phyloP scores from a whole-genome alignment of 2,888 invertebrate genomes.

The Pilophorus perplexus region DNA sequence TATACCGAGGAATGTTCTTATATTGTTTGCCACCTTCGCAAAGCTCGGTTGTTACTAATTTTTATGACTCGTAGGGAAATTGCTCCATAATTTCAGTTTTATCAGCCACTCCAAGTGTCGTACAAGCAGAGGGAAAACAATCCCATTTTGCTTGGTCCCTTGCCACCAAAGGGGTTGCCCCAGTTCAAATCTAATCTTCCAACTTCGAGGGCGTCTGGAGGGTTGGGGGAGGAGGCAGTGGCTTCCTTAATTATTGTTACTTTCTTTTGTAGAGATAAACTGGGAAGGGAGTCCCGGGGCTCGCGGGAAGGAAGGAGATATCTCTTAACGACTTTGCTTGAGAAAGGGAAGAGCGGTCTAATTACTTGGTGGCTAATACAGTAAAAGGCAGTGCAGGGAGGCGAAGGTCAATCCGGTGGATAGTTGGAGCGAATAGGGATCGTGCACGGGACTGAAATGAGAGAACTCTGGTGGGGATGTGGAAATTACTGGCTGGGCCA shows the following conservation, averaged over 20 bases:
- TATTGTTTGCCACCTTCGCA: too few relatives aligned
- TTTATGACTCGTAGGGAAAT: too few relatives aligned
- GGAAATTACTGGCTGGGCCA: too few relatives aligned
- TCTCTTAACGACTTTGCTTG: slow-evolving; percentile 30
- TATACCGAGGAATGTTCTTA: too few relatives aligned
- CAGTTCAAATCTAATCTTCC: slow-evolving; percentile 30
- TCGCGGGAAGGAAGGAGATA: slow-evolving; percentile 7
- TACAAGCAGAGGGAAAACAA: background rate
- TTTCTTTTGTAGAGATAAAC: slow-evolving; percentile 34
- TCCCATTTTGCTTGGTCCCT: slow-evolving; percentile 14
- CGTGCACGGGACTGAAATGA: too few relatives aligned
- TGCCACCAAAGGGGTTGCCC: slow-evolving; percentile 10
- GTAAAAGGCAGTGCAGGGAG: slow-evolving; percentile 8
- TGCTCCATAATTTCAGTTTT: slow-evolving; percentile 16
- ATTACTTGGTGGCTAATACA: slow-evolving; percentile 34
- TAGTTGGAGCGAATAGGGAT: too few relatives aligned
- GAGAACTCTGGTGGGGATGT: too few relatives aligned
- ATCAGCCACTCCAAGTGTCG: background rate
- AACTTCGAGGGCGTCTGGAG: slow-evolving; percentile 1
- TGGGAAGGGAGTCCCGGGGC: slow-evolving; percentile 8
- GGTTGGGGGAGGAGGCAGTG: slow-evolving; percentile 1
- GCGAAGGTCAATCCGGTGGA: too few relatives aligned
- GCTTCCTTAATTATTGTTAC: slow-evolving; percentile 19
- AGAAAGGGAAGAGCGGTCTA: slow-evolving; percentile 18
- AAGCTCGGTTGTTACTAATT: too few relatives aligned